phyloP scores from a whole-genome alignment of 2,888 invertebrate genomes.

The Ceraclea dissimilis region DNA sequence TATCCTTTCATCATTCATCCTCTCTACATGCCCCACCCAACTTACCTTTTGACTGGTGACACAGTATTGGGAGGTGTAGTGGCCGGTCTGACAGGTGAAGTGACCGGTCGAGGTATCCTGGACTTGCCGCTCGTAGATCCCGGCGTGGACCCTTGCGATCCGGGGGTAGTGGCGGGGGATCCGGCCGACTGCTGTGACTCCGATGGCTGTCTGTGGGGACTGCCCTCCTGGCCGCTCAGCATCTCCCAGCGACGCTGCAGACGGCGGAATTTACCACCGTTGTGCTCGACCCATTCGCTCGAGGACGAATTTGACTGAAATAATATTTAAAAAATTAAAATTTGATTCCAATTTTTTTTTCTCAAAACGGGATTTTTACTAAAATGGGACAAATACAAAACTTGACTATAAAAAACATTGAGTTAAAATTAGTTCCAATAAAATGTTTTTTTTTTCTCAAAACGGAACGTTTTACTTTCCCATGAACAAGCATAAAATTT shows the following conservation, averaged over 20 bases:
- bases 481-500: too few relatives aligned
- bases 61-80: slow-evolving; percentile 38
- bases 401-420: not conserved
- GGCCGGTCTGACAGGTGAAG: slow-evolving; percentile 60
- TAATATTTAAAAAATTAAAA: not conserved
- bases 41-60: slow-evolving; percentile 24
- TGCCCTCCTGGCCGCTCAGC: slow-evolving; percentile 48
- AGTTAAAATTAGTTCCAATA: too few relatives aligned
- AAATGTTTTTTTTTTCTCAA: too few relatives aligned
- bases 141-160: slow-evolving; percentile 42
- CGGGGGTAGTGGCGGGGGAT: slow-evolving; percentile 39
- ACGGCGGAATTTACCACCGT: slow-evolving; percentile 63
- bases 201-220: slow-evolving; percentile 32
- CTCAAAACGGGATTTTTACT: not conserved
- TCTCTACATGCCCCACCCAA: too few relatives aligned
- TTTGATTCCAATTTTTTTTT: not conserved
- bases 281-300: slow-evolving; percentile 28
- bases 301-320: slow-evolving; percentile 22
- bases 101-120: slow-evolving; percentile 67
- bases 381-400: too few relatives aligned
- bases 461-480: too few relatives aligned
- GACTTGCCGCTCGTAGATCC: slow-evolving; percentile 51
- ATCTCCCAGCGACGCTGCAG: slow-evolving; percentile 78
- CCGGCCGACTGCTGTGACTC: slow-evolving; percentile 26
- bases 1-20: too few relatives aligned